phyloP scores from a whole-genome alignment of 1,140 invertebrate genomes.

The Gonatopus flavifemur region DNA sequence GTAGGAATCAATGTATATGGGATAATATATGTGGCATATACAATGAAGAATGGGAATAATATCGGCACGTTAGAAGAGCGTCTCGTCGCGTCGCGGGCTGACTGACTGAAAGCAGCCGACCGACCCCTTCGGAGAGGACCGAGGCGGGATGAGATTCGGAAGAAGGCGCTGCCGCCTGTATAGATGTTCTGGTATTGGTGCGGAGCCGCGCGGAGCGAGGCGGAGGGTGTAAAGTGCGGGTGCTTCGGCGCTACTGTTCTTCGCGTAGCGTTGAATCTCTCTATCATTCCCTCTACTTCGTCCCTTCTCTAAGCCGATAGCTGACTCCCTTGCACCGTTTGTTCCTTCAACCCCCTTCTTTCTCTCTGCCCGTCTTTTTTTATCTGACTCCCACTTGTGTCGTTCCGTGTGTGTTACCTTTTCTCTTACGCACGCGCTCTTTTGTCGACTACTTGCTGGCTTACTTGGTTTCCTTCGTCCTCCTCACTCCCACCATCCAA shows the following conservation, averaged over 20 bases:
- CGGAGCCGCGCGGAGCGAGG: neutral
- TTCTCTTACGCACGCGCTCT: neutral
- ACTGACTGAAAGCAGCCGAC: constrained; percentile 46
- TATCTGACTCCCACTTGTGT: too few relatives aligned
- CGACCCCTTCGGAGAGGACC: constrained; percentile 31
- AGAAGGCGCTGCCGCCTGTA: constrained; percentile 24
- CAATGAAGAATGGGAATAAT: constrained; percentile 54
- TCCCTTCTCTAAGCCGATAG: constrained; percentile 25
- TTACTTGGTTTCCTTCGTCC: constrained; percentile 9
- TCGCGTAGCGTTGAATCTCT: constrained; percentile 17
- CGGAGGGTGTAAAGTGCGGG: too few relatives aligned
- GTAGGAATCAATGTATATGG: too few relatives aligned
- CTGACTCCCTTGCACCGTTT: constrained; percentile 11
- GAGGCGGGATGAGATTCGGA: constrained; percentile 43
- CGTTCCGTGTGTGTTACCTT: neutral
- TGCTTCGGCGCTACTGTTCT: neutral
- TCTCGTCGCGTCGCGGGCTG: constrained; percentile 45
- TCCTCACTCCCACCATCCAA: constrained; percentile 7
- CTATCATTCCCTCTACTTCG: constrained; percentile 16
- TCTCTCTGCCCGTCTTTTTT: neutral
- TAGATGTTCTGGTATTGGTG: neutral
- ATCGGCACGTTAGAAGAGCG: too few relatives aligned
- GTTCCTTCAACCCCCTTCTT: too few relatives aligned
- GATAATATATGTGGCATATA: too few relatives aligned
- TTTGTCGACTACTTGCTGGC: neutral